Evolutionary conservation across 2,888 invertebrate genomes (phyloP).

Genomic region (Ophioninae sp.): DNA sequence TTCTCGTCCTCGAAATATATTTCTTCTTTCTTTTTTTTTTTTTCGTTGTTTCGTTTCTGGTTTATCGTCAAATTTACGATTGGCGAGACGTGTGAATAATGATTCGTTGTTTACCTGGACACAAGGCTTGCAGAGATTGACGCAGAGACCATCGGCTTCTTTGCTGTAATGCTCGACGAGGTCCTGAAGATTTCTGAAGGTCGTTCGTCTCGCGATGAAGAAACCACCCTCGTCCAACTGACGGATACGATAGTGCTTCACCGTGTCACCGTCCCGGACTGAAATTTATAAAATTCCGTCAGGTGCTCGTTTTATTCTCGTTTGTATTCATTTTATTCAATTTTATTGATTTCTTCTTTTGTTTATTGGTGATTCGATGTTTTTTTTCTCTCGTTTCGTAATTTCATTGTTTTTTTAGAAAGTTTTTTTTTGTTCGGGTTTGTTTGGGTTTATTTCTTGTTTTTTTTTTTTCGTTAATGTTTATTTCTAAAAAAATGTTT

Average conservation of each 20-base stretch:
- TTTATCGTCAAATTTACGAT: slow-evolving; percentile 15
- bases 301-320: background rate
- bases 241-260: slow-evolving; percentile 99
- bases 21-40: slow-evolving; percentile 12
- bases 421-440: no score
- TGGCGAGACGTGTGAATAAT: background rate
- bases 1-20: slow-evolving; percentile 46
- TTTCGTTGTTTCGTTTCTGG: slow-evolving; percentile 11
- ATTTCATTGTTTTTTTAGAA: no score
- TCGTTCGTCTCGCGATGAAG: slow-evolving; percentile 98
- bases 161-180: slow-evolving; percentile 98
- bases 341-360: no score
- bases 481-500: no score
- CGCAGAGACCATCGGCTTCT: slow-evolving; percentile 99
- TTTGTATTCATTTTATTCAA: background rate
- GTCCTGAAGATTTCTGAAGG: slow-evolving; percentile 98
- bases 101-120: slow-evolving; percentile 87
- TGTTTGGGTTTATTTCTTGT: no score
- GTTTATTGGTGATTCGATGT: no score
- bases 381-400: no score
- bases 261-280: slow-evolving; percentile 99
- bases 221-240: slow-evolving; percentile 99
- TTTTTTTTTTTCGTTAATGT: no score
- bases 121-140: slow-evolving; percentile 96
- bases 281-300: slow-evolving; percentile 74